Evolutionary conservation across 2,888 invertebrate species (phyloP).

Genomic region (Chironomus riparius): DNA sequence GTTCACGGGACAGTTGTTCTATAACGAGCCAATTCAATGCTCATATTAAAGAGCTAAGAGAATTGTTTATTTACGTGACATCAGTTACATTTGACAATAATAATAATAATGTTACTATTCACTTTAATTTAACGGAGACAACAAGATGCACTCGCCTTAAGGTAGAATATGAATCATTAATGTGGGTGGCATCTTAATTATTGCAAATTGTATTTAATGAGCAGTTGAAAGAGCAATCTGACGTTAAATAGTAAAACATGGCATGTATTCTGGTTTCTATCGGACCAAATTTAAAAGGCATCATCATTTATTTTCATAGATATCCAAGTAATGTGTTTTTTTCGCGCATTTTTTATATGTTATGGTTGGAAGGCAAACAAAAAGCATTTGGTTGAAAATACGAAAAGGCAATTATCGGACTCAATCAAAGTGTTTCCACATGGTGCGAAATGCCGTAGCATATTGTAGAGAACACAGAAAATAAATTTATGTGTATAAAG

Average conservation of each 20-base stretch:
- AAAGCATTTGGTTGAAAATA: slow-evolving; percentile 1
- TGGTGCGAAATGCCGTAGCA: slow-evolving; percentile 10
- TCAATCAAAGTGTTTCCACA: slow-evolving; percentile 26
- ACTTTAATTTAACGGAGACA: no score
- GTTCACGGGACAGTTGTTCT: slow-evolving; percentile 7
- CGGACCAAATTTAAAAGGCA: background rate
- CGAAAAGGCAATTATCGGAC: slow-evolving; percentile 13
- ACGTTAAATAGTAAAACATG: background rate
- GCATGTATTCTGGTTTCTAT: background rate
- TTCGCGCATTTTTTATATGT: background rate
- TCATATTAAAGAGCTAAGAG: background rate
- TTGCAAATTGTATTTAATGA: slow-evolving; percentile 25
- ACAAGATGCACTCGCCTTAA: background rate
- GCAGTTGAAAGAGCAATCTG: slow-evolving; percentile 17
- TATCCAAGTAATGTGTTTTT: background rate
- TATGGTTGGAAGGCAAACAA: background rate
- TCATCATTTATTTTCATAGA: slow-evolving; percentile 4
- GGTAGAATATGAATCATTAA: background rate
- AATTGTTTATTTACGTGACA: slow-evolving; percentile 24
- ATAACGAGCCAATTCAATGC: background rate
- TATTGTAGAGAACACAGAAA: background rate
- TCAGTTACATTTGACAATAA: background rate
- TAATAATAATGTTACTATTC: no score
- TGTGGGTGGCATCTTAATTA: slow-evolving; percentile 23
- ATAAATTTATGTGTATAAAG: no score